A percentile compares a stretch with the other conserved stretches of the same genome.
Evolutionary conservation across 2,888 invertebrate genomes (phyloP).

Genomic region (Thymelicus acteon): DNA sequence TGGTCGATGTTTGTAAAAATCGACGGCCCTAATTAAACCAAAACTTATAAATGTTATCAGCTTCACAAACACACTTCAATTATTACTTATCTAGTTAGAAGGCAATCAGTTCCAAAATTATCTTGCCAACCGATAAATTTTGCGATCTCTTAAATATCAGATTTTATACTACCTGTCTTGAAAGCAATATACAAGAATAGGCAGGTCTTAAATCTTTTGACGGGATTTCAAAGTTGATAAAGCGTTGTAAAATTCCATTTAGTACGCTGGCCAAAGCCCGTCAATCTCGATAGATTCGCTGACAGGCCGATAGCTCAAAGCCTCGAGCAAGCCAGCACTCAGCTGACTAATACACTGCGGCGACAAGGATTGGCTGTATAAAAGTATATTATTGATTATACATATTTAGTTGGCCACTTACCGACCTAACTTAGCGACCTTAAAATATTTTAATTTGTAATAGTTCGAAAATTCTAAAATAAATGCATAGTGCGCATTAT

Average conservation of each 20-base stretch:
- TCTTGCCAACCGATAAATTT: constrained; percentile 1
- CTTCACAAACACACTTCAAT: too few relatives aligned
- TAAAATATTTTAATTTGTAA: not conserved
- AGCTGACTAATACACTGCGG: constrained; percentile 51
- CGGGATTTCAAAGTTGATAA: constrained; percentile 42
- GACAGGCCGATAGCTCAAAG: constrained; percentile 61
- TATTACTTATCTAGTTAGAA: too few relatives aligned
- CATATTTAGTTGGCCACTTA: not conserved
- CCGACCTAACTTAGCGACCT: not conserved
- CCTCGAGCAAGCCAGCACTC: constrained; percentile 54
- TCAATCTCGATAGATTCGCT: constrained; percentile 59
- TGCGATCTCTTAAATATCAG: constrained; percentile 19
- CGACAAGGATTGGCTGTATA: constrained; percentile 58
- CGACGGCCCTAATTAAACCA: too few relatives aligned
- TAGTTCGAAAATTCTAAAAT: not conserved
- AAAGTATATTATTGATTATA: constrained; percentile 17
- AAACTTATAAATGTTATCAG: too few relatives aligned
- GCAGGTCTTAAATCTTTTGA: constrained; percentile 38
- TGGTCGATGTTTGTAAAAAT: too few relatives aligned
- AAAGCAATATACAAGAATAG: constrained; percentile 38
- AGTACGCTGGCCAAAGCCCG: constrained; percentile 54
- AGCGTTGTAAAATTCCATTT: constrained; percentile 59
- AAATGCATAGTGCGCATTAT: not conserved
- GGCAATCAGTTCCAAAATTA: not conserved
- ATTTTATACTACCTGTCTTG: constrained; percentile 33